Percentiles rank a stretch among this genome's conserved stretches.
Evolutionary conservation across 2,113 vertebrate genomes (phyloP).

Genomic region (Butorides virescens): DNA sequence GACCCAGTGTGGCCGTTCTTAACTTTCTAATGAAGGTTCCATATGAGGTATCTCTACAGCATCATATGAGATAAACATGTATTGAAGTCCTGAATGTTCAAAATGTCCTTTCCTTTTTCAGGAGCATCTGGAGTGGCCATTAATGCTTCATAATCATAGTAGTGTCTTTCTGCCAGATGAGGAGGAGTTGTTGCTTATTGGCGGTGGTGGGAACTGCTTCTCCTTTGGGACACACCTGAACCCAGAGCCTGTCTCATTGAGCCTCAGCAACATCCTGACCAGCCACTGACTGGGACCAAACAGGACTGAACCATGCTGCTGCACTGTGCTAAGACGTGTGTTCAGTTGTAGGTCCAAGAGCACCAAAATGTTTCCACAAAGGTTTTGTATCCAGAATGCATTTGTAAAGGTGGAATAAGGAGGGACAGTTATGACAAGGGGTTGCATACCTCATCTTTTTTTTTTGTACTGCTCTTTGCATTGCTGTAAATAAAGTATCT

Average conservation of each 20-base stretch:
- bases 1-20: not conserved
- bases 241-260: slow-evolving; percentile 71
- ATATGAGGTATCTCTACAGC: not conserved
- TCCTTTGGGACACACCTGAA: slow-evolving; percentile 95
- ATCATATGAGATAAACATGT: not conserved
- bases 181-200: slow-evolving; percentile 79
- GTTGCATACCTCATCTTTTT: not conserved
- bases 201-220: slow-evolving; percentile 95
- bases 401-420: not conserved
- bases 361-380: not conserved
- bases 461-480: not conserved
- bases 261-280: slow-evolving; percentile 64
- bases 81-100: not conserved
- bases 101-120: not conserved
- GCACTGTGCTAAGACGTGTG: not conserved
- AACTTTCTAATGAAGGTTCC: not conserved
- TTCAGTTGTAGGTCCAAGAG: not conserved
- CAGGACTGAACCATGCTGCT: not conserved
- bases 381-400: not conserved
- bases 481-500: not conserved
- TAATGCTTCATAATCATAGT: slow-evolving; percentile 93
- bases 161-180: slow-evolving; percentile 77
- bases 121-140: slow-evolving; percentile 80
- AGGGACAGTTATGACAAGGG: not conserved
- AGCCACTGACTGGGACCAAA: not conserved